Percentiles rank a stretch among this genome's conserved stretches.
Evolutionary conservation across 2,888 invertebrate genomes (phyloP).

Genomic region (Lithophane leautieri): DNA sequence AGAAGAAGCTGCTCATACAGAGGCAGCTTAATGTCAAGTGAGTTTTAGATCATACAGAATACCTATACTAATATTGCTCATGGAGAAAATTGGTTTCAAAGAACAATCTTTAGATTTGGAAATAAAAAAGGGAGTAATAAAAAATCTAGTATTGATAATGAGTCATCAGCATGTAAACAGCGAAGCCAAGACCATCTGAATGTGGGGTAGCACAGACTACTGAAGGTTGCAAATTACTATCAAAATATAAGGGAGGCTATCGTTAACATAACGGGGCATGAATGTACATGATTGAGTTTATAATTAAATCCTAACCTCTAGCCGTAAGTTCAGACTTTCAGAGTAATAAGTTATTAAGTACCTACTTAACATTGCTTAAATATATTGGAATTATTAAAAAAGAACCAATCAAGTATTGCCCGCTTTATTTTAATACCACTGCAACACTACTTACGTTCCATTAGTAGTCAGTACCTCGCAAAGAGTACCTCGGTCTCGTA

Average conservation of each 20-base stretch:
- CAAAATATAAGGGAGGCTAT: neutral
- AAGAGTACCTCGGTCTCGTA: neutral
- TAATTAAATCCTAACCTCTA: neutral
- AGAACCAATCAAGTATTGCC: neutral
- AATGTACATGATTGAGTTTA: neutral
- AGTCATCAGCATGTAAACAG: neutral
- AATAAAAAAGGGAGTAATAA: neutral
- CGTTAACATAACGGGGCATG: too few species aligned
- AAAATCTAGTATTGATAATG: neutral
- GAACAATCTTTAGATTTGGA: too few species aligned
- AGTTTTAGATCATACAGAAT: slow-evolving; percentile 78
- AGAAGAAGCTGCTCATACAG: slow-evolving; percentile 97
- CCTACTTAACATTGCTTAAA: neutral
- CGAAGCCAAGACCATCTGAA: neutral
- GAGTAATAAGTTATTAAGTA: neutral
- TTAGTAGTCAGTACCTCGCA: slow-evolving; percentile 20
- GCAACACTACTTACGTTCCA: slow-evolving; percentile 22
- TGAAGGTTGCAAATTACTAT: neutral
- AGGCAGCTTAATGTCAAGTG: slow-evolving; percentile 96
- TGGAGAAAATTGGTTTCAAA: neutral
- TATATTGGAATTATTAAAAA: too few species aligned
- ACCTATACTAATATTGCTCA: neutral
- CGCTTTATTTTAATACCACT: neutral
- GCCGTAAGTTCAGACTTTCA: neutral
- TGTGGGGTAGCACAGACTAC: too few species aligned